Evolutionary conservation across 2,888 invertebrate genomes (phyloP).

Genomic region (Panzeria rudis): DNA sequence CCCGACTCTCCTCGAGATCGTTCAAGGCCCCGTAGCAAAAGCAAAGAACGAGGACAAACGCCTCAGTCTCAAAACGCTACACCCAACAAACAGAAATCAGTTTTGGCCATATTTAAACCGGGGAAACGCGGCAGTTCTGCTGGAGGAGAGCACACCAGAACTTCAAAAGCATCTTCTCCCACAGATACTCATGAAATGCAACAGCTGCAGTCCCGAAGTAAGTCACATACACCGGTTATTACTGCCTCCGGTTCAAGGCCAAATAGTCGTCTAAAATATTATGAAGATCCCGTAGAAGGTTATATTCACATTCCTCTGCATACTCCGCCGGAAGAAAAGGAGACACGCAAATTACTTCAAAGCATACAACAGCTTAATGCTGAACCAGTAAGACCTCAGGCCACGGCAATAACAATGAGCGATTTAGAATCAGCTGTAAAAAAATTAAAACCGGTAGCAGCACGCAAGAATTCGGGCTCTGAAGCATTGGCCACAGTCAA

Average conservation of each 20-base stretch:
- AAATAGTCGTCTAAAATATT: slow-evolving; percentile 85
- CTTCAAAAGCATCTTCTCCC: slow-evolving; percentile 84
- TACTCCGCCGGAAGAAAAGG: slow-evolving; percentile 89
- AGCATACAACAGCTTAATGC: slow-evolving; percentile 79
- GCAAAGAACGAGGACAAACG: slow-evolving; percentile 86
- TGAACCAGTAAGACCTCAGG: slow-evolving; percentile 75
- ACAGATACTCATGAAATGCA: slow-evolving; percentile 78
- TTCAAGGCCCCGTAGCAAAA: slow-evolving; percentile 86
- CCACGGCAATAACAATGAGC: slow-evolving; percentile 69
- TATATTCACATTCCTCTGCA: slow-evolving; percentile 89
- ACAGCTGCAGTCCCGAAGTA: slow-evolving; percentile 81
- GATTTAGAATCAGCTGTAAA: slow-evolving; percentile 64
- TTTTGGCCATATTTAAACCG: slow-evolving; percentile 88
- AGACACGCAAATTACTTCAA: slow-evolving; percentile 80
- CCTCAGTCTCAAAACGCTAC: slow-evolving; percentile 85
- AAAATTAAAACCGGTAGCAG: slow-evolving; percentile 72
- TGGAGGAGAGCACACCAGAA: slow-evolving; percentile 78
- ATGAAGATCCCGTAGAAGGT: slow-evolving; percentile 87
- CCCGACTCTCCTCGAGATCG: slow-evolving; percentile 83
- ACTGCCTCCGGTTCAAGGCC: slow-evolving; percentile 78
- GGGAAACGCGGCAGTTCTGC: slow-evolving; percentile 84
- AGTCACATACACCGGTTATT: slow-evolving; percentile 84
- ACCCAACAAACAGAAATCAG: slow-evolving; percentile 87
- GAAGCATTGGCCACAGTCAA: slow-evolving; percentile 35
- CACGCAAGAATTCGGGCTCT: slow-evolving; percentile 72